A percentile compares a stretch with the other conserved stretches of the same genome.
Conservation (phyloP, 2,113 vertebrate species). For the Microtus pennsylvanicus region DNA sequence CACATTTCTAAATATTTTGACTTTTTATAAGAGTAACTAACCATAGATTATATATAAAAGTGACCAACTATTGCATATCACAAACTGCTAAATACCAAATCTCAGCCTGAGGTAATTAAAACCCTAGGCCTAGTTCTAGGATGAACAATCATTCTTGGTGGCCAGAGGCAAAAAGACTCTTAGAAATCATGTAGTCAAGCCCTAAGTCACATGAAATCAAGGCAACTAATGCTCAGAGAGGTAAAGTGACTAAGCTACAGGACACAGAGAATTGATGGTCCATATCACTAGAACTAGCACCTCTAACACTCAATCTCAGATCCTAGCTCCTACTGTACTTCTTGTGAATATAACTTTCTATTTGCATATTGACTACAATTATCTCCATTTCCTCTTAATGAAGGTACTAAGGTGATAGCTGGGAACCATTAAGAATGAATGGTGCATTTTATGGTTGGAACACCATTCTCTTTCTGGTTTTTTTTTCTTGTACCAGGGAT, state of each 20-base stretch:
- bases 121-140: constrained; percentile 14
- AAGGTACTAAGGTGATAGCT: not conserved
- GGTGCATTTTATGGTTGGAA: not conserved
- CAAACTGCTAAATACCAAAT: constrained; percentile 51
- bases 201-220: not conserved
- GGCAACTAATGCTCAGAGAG: constrained; percentile 30
- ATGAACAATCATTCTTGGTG: not conserved
- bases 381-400: not conserved
- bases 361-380: not conserved
- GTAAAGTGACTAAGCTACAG: not conserved
- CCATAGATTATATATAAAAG: not conserved
- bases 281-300: not conserved
- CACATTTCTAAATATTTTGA: constrained; percentile 67
- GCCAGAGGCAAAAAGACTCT: not conserved
- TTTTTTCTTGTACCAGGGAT: not conserved
- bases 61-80: not conserved
- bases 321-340: not conserved
- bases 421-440: not conserved
- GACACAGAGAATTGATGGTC: not conserved
- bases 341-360: constrained; percentile 26
- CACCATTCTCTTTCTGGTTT: not conserved
- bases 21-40: constrained; percentile 61
- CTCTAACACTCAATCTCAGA: not conserved
- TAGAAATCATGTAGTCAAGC: not conserved
- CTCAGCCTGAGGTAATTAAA: constrained; percentile 48